Percentiles rank a stretch among this genome's conserved stretches.
Conservation (phyloP, 2,797 vertebrate genomes). For the Hippoglossus hippoglossus region DNA sequence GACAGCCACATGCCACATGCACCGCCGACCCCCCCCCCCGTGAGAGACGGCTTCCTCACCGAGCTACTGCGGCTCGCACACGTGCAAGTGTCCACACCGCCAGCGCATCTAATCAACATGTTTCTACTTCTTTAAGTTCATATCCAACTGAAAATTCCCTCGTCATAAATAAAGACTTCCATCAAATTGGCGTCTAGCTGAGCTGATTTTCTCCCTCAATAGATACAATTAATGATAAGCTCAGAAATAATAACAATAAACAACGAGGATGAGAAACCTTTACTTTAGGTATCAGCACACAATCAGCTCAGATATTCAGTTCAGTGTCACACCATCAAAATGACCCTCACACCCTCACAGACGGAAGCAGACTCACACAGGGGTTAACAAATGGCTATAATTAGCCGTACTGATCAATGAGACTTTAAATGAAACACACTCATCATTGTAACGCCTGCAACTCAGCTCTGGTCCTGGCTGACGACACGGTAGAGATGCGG, state of each 20-base stretch:
- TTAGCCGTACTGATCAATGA: conserved; percentile 69
- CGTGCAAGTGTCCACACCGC: too few species aligned
- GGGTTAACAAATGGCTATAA: conserved; percentile 63
- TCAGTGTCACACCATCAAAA: not conserved
- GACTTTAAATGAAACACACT: conserved; percentile 74
- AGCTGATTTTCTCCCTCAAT: not conserved
- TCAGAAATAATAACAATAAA: not conserved
- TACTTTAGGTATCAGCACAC: not conserved
- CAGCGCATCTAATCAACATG: not conserved
- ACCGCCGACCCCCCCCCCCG: not conserved
- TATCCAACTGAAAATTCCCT: not conserved
- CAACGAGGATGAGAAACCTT: not conserved
- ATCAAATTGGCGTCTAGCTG: too few species aligned
- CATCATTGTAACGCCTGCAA: conserved; percentile 44
- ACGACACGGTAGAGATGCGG: conserved; percentile 25
- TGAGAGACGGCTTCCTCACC: not conserved
- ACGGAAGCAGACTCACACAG: conserved; percentile 25
- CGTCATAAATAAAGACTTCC: too few species aligned
- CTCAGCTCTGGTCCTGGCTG: conserved; percentile 6
- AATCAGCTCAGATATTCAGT: conserved; percentile 10
- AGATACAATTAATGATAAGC: not conserved
- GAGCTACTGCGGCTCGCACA: too few species aligned
- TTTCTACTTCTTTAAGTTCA: not conserved
- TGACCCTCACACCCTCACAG: not conserved
- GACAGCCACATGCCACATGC: not conserved